A percentile compares a stretch with the other conserved stretches of the same genome.
Evolutionary conservation across 35 echinoderm and acorn worm species (phyloP).

Genomic region (Ptychodera flava): DNA sequence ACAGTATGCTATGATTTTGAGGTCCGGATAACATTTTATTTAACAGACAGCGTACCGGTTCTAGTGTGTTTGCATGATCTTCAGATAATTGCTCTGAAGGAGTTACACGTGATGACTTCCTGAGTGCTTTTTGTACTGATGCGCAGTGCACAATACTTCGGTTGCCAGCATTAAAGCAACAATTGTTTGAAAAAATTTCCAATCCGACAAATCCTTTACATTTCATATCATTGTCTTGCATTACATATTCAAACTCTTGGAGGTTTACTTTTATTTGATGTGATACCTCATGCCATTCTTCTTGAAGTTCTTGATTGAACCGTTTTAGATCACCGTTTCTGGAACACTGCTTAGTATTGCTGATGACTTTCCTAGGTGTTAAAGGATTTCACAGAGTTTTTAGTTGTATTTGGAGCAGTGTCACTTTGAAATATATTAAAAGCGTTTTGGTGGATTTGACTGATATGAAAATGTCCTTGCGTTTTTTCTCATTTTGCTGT

Average conservation of each 20-base stretch:
- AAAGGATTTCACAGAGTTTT: too few relatives aligned
- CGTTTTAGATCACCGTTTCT: not conserved
- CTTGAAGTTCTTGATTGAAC: not conserved
- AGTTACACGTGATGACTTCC: not conserved
- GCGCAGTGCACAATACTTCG: constrained; percentile 4
- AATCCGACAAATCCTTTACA: not conserved
- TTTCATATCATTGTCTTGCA: not conserved
- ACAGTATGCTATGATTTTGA: not conserved
- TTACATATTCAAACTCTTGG: not conserved
- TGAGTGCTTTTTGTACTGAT: not conserved
- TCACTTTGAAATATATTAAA: not conserved
- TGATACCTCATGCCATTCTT: not conserved
- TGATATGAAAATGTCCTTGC: not conserved
- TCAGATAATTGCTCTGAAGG: not conserved
- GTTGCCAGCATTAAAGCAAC: constrained; percentile 21
- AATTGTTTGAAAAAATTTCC: constrained; percentile 27
- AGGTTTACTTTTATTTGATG: not conserved
- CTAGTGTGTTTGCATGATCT: not conserved
- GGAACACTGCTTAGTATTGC: not conserved
- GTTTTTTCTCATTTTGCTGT: not conserved
- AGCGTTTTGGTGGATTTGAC: not conserved
- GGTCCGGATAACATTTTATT: not conserved
- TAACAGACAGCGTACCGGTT: not conserved
- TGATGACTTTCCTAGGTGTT: constrained; percentile 5
- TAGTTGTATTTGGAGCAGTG: too few relatives aligned